phyloP scores from a whole-genome alignment of 2,113 vertebrate species.

The Diglossa brunneiventris region DNA sequence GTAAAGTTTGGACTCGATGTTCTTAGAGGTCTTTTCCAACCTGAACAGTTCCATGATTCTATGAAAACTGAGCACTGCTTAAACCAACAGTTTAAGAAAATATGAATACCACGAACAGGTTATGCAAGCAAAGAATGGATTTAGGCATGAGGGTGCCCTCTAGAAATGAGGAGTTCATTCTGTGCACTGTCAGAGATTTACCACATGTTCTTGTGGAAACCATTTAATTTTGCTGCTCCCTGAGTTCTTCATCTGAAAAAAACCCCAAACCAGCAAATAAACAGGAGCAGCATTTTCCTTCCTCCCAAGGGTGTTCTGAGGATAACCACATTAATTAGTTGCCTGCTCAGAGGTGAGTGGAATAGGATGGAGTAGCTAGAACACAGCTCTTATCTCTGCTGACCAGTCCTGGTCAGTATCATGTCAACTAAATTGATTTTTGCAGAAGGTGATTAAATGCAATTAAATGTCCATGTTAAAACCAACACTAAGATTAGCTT shows the following conservation, averaged over 20 bases:
- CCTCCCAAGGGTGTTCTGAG: not conserved
- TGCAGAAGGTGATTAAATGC: constrained; percentile 34
- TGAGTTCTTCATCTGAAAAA: not conserved
- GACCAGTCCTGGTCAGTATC: constrained; percentile 33
- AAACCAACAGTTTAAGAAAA: not conserved
- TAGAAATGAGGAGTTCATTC: not conserved
- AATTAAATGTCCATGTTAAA: constrained; percentile 45
- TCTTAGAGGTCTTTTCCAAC: not conserved
- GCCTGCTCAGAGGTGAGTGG: not conserved
- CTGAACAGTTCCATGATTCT: not conserved
- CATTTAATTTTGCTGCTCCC: not conserved
- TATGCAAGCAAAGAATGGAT: not conserved
- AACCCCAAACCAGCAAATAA: not conserved
- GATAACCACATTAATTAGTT: constrained; percentile 28
- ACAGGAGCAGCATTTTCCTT: not conserved
- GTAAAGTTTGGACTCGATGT: rapidly evolving
- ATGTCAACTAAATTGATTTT: constrained; percentile 54
- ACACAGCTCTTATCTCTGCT: constrained; percentile 35
- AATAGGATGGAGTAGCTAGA: not conserved
- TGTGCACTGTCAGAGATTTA: not conserved
- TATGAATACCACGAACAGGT: rapidly evolving
- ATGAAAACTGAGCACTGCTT: not conserved
- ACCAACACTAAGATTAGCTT: not conserved
- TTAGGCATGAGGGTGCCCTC: not conserved
- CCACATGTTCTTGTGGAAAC: not conserved